These are phyloP conservation scores for Steromphala cineraria DNA, from an alignment of 2,888 invertebrate species.

Conservation along the genomic window DNA sequence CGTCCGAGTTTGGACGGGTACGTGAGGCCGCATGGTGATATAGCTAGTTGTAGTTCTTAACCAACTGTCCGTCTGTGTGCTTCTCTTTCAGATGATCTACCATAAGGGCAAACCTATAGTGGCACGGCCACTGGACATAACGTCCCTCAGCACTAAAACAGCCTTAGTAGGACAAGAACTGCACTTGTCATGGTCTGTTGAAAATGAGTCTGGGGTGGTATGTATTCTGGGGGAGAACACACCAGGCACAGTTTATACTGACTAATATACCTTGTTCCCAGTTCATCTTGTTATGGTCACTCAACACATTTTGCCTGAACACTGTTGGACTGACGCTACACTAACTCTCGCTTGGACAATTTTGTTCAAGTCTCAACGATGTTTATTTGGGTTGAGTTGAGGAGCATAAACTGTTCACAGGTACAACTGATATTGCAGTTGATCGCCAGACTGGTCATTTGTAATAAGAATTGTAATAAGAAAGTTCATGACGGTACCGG, in stretches of 20 bases:
- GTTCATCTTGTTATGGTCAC: too few relatives aligned
- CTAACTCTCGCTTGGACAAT: too few relatives aligned
- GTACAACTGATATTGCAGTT: too few relatives aligned
- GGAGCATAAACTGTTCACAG: too few relatives aligned
- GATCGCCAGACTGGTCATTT: too few relatives aligned
- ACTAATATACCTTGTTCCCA: too few relatives aligned
- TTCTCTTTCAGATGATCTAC: slow-evolving; percentile 20
- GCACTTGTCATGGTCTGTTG: slow-evolving; percentile 31
- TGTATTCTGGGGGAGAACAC: background rate
- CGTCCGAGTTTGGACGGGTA: slow-evolving; percentile 88
- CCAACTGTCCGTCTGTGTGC: background rate
- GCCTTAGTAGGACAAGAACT: slow-evolving; percentile 27
- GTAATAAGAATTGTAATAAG: too few relatives aligned
- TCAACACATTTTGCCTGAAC: too few relatives aligned
- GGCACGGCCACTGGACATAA: slow-evolving; percentile 31
- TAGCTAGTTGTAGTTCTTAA: background rate
- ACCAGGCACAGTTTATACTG: background rate
- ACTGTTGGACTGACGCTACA: too few relatives aligned
- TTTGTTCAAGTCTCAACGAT: too few relatives aligned
- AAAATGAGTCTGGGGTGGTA: slow-evolving; percentile 26
- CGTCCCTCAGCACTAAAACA: slow-evolving; percentile 25
- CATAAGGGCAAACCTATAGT: background rate
- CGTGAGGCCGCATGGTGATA: slow-evolving; percentile 32
- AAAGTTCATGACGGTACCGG: too few relatives aligned
- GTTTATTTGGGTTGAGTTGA: too few relatives aligned